Percentiles rank a stretch among this genome's conserved stretches.
phyloP scores from a whole-genome alignment of 2,888 invertebrate species.

The Dynastes hyllus region DNA sequence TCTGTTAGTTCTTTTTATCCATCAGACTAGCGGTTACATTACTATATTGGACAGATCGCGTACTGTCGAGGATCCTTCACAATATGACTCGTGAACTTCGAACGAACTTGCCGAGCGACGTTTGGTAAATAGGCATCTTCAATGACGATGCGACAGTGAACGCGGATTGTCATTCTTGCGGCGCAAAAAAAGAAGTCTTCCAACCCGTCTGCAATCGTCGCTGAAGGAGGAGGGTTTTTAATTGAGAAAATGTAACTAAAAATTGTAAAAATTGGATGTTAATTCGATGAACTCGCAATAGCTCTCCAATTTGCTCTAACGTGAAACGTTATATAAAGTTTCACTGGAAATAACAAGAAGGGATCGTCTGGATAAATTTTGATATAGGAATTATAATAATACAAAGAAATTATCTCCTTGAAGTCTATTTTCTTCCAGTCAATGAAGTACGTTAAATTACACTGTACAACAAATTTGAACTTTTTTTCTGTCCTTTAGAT shows the following conservation, averaged over 20 bases:
- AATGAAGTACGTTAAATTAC: too few species aligned
- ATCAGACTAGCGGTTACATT: constrained; percentile 38
- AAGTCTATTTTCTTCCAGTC: too few species aligned
- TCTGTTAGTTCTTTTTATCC: constrained; percentile 37
- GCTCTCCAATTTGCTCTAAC: constrained; percentile 18
- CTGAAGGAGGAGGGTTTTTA: background rate
- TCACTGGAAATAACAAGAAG: background rate
- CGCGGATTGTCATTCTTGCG: constrained; percentile 22
- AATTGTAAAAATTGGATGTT: constrained; percentile 17
- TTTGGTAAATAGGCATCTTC: constrained; percentile 45
- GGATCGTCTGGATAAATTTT: background rate
- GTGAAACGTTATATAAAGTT: background rate
- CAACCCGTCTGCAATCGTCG: background rate
- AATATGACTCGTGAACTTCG: constrained; percentile 29
- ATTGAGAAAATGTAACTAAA: constrained; percentile 21
- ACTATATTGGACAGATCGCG: constrained; percentile 47
- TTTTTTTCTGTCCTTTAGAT: too few species aligned
- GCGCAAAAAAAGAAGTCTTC: background rate
- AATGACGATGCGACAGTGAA: constrained; percentile 37
- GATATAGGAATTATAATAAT: too few species aligned
- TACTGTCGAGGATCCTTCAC: constrained; percentile 37
- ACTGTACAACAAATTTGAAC: too few species aligned
- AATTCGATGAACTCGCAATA: background rate
- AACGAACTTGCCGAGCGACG: constrained; percentile 32
- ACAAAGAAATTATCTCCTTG: too few species aligned